Percentiles rank a stretch among this genome's conserved stretches.
These are phyloP conservation scores for Thymelicus sylvestris DNA, from an alignment of 2,888 invertebrate species.

Conservation along the genomic window DNA sequence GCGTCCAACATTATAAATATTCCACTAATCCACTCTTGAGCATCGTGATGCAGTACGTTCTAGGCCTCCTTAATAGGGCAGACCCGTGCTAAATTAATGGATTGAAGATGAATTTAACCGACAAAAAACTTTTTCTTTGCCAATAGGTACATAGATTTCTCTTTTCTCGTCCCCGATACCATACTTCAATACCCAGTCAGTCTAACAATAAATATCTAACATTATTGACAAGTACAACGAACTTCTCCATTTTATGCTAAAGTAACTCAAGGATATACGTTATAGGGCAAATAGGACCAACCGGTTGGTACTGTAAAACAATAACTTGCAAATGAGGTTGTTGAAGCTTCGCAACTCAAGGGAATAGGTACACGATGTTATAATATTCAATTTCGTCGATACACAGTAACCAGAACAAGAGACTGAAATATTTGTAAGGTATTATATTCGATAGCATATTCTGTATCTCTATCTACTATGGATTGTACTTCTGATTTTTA, in stretches of 20 bases:
- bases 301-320: slow-evolving; percentile 42
- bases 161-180: too few species aligned
- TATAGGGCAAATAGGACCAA: slow-evolving; percentile 31
- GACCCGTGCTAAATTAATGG: too few species aligned
- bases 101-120: too few species aligned
- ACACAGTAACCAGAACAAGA: slow-evolving; percentile 45
- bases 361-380: slow-evolving; percentile 41
- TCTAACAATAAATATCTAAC: slow-evolving; percentile 34
- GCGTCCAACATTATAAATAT: too few species aligned
- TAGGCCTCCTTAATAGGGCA: too few species aligned
- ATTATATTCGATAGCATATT: neutral
- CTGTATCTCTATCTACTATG: slow-evolving; percentile 3
- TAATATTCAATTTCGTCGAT: slow-evolving; percentile 40
- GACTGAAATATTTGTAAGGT: slow-evolving; percentile 4
- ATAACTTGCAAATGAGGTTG: slow-evolving; percentile 47
- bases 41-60: too few species aligned
- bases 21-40: too few species aligned
- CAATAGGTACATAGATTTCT: too few species aligned
- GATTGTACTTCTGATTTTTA: slow-evolving; percentile 15
- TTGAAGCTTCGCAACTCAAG: slow-evolving; percentile 34
- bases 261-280: slow-evolving; percentile 27
- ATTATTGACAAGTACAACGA: slow-evolving; percentile 45
- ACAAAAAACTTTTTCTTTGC: too few species aligned
- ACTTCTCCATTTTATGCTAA: slow-evolving; percentile 24
- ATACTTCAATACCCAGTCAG: slow-evolving; percentile 9